A percentile compares a stretch with the other conserved stretches of the same genome.
phyloP scores from a whole-genome alignment of 2,888 invertebrate species.

The Miltochrista miniata region DNA sequence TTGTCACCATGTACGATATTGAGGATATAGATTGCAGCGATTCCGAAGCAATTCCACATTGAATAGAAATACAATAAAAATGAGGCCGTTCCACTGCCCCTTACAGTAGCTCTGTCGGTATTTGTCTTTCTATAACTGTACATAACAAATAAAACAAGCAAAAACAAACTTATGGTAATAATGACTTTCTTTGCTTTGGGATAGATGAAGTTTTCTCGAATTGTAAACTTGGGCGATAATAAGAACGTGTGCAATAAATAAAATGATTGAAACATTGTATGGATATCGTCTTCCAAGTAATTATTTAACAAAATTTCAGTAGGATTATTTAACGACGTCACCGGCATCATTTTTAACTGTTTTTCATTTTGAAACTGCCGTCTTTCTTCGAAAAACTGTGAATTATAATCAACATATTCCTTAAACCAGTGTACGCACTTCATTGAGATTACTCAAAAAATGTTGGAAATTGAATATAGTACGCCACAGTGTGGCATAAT shows the following conservation, averaged over 20 bases:
- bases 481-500: no score
- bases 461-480: background rate
- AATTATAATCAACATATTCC: background rate
- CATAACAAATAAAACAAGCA: background rate
- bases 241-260: conserved; percentile 11
- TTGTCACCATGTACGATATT: conserved; percentile 4
- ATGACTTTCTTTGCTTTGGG: conserved; percentile 1
- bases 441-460: background rate
- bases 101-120: background rate
- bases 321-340: background rate
- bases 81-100: background rate
- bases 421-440: background rate
- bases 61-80: background rate
- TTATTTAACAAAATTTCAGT: background rate
- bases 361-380: background rate
- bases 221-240: conserved; percentile 16
- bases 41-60: background rate
- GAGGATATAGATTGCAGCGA: background rate
- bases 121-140: background rate
- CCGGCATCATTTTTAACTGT: background rate
- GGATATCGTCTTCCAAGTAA: background rate
- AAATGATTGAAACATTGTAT: background rate
- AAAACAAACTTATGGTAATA: background rate
- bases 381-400: background rate
- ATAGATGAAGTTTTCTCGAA: conserved; percentile 16